Percentiles rank a stretch among this genome's conserved stretches.
These are phyloP conservation scores for Emberiza fucata DNA, from an alignment of 2,113 vertebrate genomes.

Conservation along the genomic window DNA sequence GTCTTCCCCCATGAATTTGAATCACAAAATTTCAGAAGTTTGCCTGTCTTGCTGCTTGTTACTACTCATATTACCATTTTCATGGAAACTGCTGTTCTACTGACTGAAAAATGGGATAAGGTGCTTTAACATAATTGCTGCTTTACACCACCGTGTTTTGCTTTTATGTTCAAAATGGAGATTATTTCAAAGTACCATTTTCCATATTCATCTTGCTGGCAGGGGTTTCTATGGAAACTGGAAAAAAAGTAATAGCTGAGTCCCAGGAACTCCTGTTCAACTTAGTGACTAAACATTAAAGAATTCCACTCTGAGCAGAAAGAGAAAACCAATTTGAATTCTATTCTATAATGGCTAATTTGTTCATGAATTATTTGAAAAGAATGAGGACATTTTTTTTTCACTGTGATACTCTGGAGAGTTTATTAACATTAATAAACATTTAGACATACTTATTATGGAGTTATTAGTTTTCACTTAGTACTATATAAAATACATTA, in stretches of 20 bases:
- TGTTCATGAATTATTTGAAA: background rate
- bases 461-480: background rate
- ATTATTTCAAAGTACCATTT: constrained; percentile 47
- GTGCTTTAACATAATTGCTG: background rate
- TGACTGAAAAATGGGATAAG: constrained; percentile 1
- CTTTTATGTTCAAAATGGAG: constrained; percentile 20
- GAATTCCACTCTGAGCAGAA: background rate
- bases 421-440: background rate
- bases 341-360: background rate
- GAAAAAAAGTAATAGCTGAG: constrained; percentile 5
- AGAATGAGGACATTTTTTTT: background rate
- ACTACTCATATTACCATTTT: background rate
- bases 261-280: background rate
- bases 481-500: background rate
- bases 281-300: background rate
- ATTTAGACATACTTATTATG: background rate
- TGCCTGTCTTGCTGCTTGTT: background rate
- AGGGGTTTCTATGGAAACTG: constrained; percentile 48
- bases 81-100: background rate
- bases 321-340: background rate
- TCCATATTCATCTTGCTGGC: constrained; percentile 11
- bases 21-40: background rate
- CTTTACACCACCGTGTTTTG: constrained; percentile 12
- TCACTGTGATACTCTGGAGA: background rate
- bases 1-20: background rate